Percentiles rank a stretch among this genome's conserved stretches.
These are phyloP conservation scores for Pseudomyrmex cubaensis DNA, from an alignment of 1,140 invertebrate genomes.

Conservation along the genomic window DNA sequence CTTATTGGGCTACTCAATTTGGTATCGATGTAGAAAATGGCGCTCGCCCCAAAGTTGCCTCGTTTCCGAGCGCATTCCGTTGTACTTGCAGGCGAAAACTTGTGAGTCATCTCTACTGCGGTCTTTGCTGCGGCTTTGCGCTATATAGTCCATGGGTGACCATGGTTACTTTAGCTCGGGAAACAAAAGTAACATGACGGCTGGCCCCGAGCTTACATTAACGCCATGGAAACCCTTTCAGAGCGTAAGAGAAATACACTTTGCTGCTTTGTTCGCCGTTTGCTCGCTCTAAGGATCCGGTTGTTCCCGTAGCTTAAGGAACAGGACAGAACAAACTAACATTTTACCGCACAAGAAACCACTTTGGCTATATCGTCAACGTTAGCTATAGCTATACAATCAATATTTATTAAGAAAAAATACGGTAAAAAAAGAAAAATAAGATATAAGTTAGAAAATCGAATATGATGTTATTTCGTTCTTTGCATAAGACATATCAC, in stretches of 20 bases:
- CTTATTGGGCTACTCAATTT: constrained; percentile 50
- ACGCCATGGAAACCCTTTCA: constrained; percentile 63
- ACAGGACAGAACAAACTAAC: no score
- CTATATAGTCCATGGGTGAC: constrained; percentile 4
- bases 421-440: no score
- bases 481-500: not conserved
- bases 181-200: constrained; percentile 63
- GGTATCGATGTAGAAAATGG: constrained; percentile 50
- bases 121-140: not conserved
- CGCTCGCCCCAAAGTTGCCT: constrained; percentile 41
- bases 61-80: constrained; percentile 33
- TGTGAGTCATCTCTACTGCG: constrained; percentile 11
- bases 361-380: no score
- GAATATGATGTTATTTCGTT: not conserved
- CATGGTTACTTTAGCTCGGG: constrained; percentile 50
- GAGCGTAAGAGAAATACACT: constrained; percentile 10
- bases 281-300: not conserved
- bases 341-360: no score
- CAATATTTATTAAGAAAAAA: no score
- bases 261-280: not conserved
- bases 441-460: not conserved
- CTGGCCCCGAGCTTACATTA: constrained; percentile 64
- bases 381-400: no score
- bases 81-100: not conserved
- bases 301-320: not conserved